phyloP scores from a whole-genome alignment of 2,888 invertebrate species.

The Eudasyphora cyanicolor region DNA sequence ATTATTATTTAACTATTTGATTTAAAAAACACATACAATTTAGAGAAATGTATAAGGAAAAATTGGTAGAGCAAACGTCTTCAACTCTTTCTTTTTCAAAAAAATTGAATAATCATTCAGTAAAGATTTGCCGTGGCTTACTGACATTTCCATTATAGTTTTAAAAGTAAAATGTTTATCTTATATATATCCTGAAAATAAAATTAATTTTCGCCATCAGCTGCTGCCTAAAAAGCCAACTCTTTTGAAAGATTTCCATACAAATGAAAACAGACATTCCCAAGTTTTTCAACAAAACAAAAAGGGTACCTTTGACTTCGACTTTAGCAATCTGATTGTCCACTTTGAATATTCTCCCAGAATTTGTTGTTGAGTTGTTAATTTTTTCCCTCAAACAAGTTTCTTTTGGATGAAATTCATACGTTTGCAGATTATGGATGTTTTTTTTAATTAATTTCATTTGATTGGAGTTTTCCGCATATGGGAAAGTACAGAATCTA shows the following conservation, averaged over 20 bases:
- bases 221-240: too few relatives aligned
- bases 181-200: too few relatives aligned
- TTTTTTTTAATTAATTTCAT: slow-evolving; percentile 62
- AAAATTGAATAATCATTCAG: too few relatives aligned
- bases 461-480: slow-evolving; percentile 45
- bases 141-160: too few relatives aligned
- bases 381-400: slow-evolving; percentile 4
- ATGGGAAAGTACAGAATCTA: background rate
- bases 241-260: background rate
- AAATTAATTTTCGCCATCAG: background rate
- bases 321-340: background rate
- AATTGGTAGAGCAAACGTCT: too few relatives aligned
- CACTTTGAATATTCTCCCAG: slow-evolving; percentile 35
- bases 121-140: too few relatives aligned
- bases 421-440: slow-evolving; percentile 29
- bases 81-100: too few relatives aligned
- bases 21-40: too few relatives aligned
- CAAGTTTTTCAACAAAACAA: background rate
- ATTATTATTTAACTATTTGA: too few relatives aligned
- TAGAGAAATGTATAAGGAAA: too few relatives aligned
- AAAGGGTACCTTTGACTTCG: background rate
- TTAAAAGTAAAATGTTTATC: too few relatives aligned
- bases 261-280: background rate
- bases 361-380: slow-evolving; percentile 40
- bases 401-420: slow-evolving; percentile 28